Evolutionary conservation across 2,797 vertebrate genomes (phyloP).

Genomic region (Myripristis jacobus): DNA sequence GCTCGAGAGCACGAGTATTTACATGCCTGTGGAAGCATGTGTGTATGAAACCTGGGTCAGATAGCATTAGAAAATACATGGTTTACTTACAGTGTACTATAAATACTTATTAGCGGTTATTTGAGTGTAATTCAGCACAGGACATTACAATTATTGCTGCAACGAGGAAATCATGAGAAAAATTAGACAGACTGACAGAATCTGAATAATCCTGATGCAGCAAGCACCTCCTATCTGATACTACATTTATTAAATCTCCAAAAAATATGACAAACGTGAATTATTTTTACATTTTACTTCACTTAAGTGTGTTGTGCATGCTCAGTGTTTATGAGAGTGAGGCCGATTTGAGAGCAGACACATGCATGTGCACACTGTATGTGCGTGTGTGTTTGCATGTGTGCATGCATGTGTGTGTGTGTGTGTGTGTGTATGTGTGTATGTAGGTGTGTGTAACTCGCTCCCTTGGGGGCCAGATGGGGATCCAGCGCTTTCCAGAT

Average conservation of each 20-base stretch:
- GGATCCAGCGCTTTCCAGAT: conserved; percentile 48
- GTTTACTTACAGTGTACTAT: too few species aligned
- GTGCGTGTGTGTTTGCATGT: neutral
- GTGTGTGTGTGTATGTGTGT: conserved; percentile 4
- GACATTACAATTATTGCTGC: conserved; percentile 13
- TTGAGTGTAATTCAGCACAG: conserved; percentile 1
- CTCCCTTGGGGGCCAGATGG: conserved; percentile 42
- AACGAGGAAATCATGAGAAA: neutral
- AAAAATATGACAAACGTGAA: too few species aligned
- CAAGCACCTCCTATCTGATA: neutral
- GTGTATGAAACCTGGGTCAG: conserved; percentile 30
- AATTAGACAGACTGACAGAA: neutral
- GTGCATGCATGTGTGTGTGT: conserved; percentile 6
- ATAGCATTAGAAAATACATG: conserved; percentile 20
- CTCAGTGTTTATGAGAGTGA: too few species aligned
- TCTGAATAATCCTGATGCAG: neutral
- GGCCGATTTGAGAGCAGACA: neutral
- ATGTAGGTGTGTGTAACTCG: conserved; percentile 3
- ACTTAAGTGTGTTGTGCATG: neutral
- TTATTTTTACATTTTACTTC: neutral
- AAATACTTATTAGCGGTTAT: neutral
- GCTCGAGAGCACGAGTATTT: conserved; percentile 17
- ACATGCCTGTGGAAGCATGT: neutral
- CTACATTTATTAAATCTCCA: too few species aligned
- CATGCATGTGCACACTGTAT: neutral